Evolutionary conservation across 2,888 invertebrate species (phyloP).

Genomic region (Mongoloraphidia duomilia): DNA sequence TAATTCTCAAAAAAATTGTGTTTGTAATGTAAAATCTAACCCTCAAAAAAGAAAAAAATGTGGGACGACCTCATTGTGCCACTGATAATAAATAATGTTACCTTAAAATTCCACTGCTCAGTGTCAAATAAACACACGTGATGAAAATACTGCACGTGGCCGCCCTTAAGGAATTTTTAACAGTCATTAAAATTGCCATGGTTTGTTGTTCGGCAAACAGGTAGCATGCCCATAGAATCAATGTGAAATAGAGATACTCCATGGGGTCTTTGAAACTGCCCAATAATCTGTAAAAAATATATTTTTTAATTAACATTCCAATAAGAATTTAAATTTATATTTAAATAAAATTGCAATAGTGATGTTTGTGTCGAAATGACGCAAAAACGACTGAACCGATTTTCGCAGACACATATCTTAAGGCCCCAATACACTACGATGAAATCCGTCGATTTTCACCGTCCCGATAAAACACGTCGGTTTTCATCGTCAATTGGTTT

Average conservation of each 20-base stretch:
- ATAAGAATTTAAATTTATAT: too few relatives aligned
- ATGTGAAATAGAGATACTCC: slow-evolving; percentile 51
- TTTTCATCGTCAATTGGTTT: too few relatives aligned
- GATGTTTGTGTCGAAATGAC: not conserved
- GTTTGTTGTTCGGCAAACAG: slow-evolving; percentile 75
- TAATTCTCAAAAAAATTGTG: too few relatives aligned
- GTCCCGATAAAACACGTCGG: too few relatives aligned
- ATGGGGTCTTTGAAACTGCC: slow-evolving; percentile 37
- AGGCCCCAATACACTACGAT: too few relatives aligned
- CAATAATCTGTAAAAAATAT: slow-evolving; percentile 33
- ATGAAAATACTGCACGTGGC: slow-evolving; percentile 68
- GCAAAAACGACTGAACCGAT: too few relatives aligned
- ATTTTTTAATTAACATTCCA: not conserved
- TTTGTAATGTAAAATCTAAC: too few relatives aligned
- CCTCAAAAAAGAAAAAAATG: too few relatives aligned
- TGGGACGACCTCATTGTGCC: too few relatives aligned
- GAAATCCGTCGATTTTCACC: too few relatives aligned
- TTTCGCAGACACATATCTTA: too few relatives aligned
- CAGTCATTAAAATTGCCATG: slow-evolving; percentile 64
- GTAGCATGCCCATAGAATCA: slow-evolving; percentile 73
- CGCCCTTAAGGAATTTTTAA: slow-evolving; percentile 63
- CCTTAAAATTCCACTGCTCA: slow-evolving; percentile 69
- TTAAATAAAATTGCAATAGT: not conserved
- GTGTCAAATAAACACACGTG: slow-evolving; percentile 50
- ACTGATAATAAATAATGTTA: slow-evolving; percentile 22